phyloP scores from a whole-genome alignment of 2,888 invertebrate genomes.

The Drosophila formosana region DNA sequence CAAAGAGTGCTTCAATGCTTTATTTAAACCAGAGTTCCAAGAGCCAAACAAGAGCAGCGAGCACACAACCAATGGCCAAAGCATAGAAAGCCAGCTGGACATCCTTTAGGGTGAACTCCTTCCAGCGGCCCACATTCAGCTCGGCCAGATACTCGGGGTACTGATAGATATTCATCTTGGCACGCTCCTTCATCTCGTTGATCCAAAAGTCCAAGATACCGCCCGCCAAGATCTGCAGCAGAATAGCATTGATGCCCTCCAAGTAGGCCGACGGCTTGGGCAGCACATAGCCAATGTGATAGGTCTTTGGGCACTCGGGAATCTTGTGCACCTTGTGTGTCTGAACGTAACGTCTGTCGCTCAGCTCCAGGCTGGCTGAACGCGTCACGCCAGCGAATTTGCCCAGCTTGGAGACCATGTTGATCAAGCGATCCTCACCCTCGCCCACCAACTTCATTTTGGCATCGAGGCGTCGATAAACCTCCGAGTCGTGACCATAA shows the following conservation, averaged over 20 bases:
- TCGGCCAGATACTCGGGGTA: conserved; percentile 67
- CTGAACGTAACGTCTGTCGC: conserved; percentile 78
- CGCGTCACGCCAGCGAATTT: conserved; percentile 82
- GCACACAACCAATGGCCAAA: conserved; percentile 75
- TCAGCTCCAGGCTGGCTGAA: conserved; percentile 74
- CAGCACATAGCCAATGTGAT: conserved; percentile 83
- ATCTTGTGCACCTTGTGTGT: conserved; percentile 82
- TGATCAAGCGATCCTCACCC: conserved; percentile 74
- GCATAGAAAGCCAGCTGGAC: conserved; percentile 84
- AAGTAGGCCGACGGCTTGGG: conserved; percentile 81
- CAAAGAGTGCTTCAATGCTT: neutral
- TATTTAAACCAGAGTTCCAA: conserved; percentile 45
- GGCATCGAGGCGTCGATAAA: conserved; percentile 77
- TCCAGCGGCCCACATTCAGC: conserved; percentile 71
- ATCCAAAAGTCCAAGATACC: conserved; percentile 84
- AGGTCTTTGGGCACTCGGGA: conserved; percentile 84
- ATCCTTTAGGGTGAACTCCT: conserved; percentile 81
- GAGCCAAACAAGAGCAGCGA: conserved; percentile 52
- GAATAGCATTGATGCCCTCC: conserved; percentile 74
- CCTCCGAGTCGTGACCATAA: conserved; percentile 76
- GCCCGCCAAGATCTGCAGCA: conserved; percentile 76
- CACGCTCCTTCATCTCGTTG: conserved; percentile 73
- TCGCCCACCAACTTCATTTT: conserved; percentile 77
- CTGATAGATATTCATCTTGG: conserved; percentile 70
- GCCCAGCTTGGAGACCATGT: conserved; percentile 67